Evolutionary conservation across 2,113 vertebrate species (phyloP).

Genomic region (Callospermophilus lateralis): DNA sequence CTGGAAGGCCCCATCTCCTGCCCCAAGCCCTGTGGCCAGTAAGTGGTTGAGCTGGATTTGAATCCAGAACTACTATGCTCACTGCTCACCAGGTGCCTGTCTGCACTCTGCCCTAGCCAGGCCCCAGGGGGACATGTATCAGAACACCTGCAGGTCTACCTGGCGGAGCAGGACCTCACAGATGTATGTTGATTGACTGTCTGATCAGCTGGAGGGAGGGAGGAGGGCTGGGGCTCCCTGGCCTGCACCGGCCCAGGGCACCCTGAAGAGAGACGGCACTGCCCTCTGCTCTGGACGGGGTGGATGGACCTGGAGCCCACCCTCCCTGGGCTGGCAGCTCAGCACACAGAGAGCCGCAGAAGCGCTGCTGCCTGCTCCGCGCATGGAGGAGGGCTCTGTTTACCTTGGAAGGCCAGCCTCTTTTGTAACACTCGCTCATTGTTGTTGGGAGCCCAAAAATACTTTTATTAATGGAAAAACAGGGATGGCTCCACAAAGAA

Average conservation of each 20-base stretch:
- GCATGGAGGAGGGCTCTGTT: constrained; percentile 77
- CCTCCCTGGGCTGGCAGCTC: neutral
- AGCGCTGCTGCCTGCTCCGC: neutral
- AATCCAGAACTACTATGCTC: neutral
- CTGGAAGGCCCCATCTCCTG: neutral
- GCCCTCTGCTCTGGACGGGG: neutral
- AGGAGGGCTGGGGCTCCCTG: fast-evolving
- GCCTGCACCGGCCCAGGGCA: no score
- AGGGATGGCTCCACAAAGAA: constrained; percentile 85
- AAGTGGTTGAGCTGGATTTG: neutral
- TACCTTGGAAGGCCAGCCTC: constrained; percentile 86
- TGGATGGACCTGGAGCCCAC: fast-evolving
- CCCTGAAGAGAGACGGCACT: neutral
- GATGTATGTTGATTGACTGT: neutral
- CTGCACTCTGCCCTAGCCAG: neutral
- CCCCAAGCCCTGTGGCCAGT: neutral
- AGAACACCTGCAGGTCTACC: neutral
- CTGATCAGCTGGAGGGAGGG: neutral
- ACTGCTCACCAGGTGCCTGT: fast-evolving
- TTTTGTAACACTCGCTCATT: constrained; percentile 87
- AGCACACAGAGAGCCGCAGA: neutral
- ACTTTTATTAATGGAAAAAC: constrained; percentile 88
- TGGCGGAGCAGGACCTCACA: neutral
- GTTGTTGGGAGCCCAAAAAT: constrained; percentile 87
- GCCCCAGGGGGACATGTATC: no score